Evolutionary conservation across 2,888 invertebrate genomes (phyloP), one percentile per base, ranked within the genome.

Genomic region (Nematopogon swammerdamellus): DNA sequence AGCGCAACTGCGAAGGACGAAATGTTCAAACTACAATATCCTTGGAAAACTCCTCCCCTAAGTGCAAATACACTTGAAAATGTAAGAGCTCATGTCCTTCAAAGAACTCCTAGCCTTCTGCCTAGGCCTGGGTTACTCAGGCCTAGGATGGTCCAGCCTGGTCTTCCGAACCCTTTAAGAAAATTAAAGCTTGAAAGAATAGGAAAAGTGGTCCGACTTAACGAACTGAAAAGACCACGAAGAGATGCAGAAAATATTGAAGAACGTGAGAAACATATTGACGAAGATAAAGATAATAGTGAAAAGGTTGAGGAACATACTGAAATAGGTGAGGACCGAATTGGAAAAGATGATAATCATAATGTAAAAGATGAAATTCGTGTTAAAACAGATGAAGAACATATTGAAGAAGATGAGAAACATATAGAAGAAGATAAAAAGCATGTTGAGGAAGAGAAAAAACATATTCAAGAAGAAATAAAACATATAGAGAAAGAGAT

Each of bases 21-120:
- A 11, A 49, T 29, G 3, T 55, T 52, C 1, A 47, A 47, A 6
- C 4, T 19, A 5, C 3, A 20, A 6, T 62, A 63, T 0, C 59
- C 60, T 2, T 77, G 76, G 77, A 65, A 72, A 53, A 73, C 72
- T 0, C 63, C 65, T 50, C 60, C 66, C 1, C 48, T 76, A n/a
- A 58, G 71, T 3, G 49, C 53, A 11, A 59, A 65, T 19, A 59
- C 70, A 6, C 49, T 74, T 14, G 64, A 74, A 14, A 75, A 74
- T 55, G 63, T 73, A 0, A 67, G 63, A 59, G 72, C 72, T 0
- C 65, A 50, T 19, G 19, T 36, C 18, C 25, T 17, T 17, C 17
- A 25, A 44, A 25, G 16, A 19, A 36, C 42, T n/a, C 2, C 19
- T 14, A 43, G 20, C n/a, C 14, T 11, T 20, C 14, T 10, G 1